Evolutionary conservation across 2,113 vertebrate species (phyloP).

Genomic region (Tupaia tana): DNA sequence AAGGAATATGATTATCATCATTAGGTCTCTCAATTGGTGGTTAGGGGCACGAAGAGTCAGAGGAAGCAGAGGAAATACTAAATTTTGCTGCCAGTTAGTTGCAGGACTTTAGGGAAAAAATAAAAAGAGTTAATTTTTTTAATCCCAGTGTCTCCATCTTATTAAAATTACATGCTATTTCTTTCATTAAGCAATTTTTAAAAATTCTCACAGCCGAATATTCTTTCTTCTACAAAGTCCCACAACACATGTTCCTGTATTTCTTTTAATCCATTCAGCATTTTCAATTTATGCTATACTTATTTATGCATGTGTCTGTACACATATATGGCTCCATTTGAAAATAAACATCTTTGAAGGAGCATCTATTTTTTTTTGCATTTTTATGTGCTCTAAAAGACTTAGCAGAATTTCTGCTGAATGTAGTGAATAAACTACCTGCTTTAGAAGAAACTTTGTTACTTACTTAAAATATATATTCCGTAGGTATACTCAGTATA

Average conservation of each 20-base stretch:
- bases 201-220: background rate
- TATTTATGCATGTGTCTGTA: background rate
- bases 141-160: background rate
- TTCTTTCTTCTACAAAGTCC: background rate
- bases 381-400: background rate
- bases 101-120: background rate
- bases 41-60: background rate
- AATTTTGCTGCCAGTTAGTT: background rate
- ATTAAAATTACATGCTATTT: background rate
- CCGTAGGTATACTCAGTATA: background rate
- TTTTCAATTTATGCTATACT: background rate
- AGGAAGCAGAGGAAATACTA: background rate
- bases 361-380: background rate
- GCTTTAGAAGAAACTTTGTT: background rate
- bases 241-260: background rate
- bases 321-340: background rate
- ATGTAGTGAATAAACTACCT: background rate
- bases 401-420: background rate
- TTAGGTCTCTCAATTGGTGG: background rate
- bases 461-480: conserved; percentile 11
- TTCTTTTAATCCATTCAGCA: background rate
- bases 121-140: background rate
- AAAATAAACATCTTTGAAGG: background rate
- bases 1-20: background rate
- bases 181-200: background rate